Evolutionary conservation across 2,888 invertebrate genomes (phyloP).

Genomic region (Micoletzkya japonica): DNA sequence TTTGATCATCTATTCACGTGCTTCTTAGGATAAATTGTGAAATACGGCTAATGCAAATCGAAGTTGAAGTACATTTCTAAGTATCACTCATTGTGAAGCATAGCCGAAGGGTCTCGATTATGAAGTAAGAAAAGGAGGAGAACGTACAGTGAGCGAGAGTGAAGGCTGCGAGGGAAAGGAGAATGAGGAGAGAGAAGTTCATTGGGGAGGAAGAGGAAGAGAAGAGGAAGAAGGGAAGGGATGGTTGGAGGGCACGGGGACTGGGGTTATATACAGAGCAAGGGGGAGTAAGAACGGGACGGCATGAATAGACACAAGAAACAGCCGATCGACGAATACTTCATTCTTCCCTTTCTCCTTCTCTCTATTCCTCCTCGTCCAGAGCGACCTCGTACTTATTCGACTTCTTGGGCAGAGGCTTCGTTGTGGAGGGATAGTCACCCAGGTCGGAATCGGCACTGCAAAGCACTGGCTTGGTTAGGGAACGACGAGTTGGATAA

Average conservation of each 20-base stretch:
- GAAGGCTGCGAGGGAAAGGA: conserved; percentile 12
- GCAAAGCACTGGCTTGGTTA: no score
- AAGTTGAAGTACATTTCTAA: no score
- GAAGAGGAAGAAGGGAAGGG: background rate
- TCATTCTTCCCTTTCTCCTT: background rate
- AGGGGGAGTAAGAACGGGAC: background rate
- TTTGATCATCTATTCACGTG: no score
- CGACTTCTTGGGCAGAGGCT: conserved; percentile 20
- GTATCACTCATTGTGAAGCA: no score
- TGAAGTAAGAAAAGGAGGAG: background rate
- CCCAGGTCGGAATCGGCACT: conserved; percentile 21
- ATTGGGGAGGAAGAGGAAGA: background rate
- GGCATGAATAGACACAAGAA: background rate
- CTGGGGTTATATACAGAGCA: no score
- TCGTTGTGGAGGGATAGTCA: conserved; percentile 18
- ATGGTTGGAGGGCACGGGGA: no score
- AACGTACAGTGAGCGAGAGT: conserved; percentile 4
- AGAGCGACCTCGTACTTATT: conserved; percentile 9
- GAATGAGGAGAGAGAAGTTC: conserved; percentile 21
- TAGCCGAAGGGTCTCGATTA: no score
- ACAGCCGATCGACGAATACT: no score
- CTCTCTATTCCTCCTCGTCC: conserved; percentile 6
- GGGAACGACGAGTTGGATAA: no score
- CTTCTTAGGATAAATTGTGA: no score
- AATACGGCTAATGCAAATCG: no score